Percentiles rank a stretch among this genome's conserved stretches.
phyloP scores from a whole-genome alignment of 2,888 invertebrate genomes.

The Xanthorhoe designata region DNA sequence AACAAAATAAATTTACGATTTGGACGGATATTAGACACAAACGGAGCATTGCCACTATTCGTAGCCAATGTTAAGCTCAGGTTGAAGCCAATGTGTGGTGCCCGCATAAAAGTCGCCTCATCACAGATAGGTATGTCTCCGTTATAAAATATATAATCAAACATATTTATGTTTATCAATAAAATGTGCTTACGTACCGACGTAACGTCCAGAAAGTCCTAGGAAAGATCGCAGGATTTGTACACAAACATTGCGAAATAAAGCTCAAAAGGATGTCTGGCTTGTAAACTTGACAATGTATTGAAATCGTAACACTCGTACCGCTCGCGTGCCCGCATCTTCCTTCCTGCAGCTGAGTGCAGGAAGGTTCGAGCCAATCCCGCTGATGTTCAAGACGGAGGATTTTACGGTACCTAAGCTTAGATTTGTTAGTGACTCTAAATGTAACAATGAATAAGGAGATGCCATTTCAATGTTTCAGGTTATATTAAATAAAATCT shows the following conservation, averaged over 20 bases:
- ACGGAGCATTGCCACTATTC: too few species aligned
- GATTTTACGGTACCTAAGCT: slow-evolving; percentile 38
- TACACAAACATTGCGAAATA: neutral
- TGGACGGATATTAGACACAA: too few species aligned
- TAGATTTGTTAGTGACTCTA: neutral
- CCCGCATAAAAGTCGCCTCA: too few species aligned
- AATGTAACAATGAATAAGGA: neutral
- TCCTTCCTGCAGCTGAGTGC: slow-evolving; percentile 58
- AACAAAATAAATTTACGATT: too few species aligned
- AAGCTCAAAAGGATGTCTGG: neutral
- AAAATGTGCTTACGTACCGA: too few species aligned
- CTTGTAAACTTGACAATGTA: slow-evolving; percentile 18
- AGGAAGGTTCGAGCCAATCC: slow-evolving; percentile 70
- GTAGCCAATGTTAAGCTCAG: too few species aligned
- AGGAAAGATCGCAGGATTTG: neutral
- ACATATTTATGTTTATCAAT: too few species aligned
- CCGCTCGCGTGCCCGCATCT: slow-evolving; percentile 30
- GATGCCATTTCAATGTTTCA: neutral
- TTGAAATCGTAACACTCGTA: slow-evolving; percentile 16
- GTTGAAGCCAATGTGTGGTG: too few species aligned
- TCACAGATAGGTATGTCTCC: too few species aligned
- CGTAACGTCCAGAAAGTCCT: neutral
- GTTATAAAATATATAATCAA: too few species aligned
- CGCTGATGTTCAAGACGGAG: slow-evolving; percentile 59
- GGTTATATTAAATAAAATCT: too few species aligned